Base-by-base conservation (phyloP, 1,140 invertebrate genomes). In the Sinonovacula constricta region DNA sequence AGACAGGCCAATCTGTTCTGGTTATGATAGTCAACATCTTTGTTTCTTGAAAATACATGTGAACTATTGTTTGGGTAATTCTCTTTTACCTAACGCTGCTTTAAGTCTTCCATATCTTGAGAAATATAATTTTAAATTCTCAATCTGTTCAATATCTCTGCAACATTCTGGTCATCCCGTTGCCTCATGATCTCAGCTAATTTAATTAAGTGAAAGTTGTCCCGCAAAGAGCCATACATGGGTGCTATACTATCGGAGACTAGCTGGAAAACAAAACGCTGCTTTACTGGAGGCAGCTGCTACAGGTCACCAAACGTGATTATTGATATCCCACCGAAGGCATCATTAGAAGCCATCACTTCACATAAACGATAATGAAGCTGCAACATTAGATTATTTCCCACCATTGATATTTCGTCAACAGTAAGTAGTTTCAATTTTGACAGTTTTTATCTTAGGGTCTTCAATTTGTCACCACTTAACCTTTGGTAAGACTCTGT, bases 1-100 rank as follows among this genome's bases (percentile, higher is more conserved):
- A 68, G 49, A 26, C 24, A 12, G 15, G 26, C 26, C 49, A 68
- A 26, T 53, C 33, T 22, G 14, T 26, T 22, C 15, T 12, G 2
- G 65, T 51, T 68, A 28, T 51, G 45, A 30, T 68, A 15, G 28
- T 68, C 65, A 31, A 68, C 45, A 68, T 68, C 39, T 45, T 26
- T 45, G 45, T 53, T 68, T 68, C n/a, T 68, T n/a, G 65, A 22
- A 53, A 26, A 68, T 22, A 68, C n/a, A n/a, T n/a, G n/a, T n/a
- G n/a, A n/a, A n/a, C 49, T 31, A 31, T 24, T 15, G 10, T 53
- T 68, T 30, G 28, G 26, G 18, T 68, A 36, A 51, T 68, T 26
- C 34, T 53, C 24, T 68, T 53, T 15, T 14, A 49, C 12, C 39
- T 28, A 10, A 24, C 33, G 28, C 28, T 49, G 26, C 15, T 68